Percentiles rank a stretch among this genome's conserved stretches.
Evolutionary conservation across 2,113 vertebrate genomes (phyloP).

Genomic region (Halcyon senegalensis): DNA sequence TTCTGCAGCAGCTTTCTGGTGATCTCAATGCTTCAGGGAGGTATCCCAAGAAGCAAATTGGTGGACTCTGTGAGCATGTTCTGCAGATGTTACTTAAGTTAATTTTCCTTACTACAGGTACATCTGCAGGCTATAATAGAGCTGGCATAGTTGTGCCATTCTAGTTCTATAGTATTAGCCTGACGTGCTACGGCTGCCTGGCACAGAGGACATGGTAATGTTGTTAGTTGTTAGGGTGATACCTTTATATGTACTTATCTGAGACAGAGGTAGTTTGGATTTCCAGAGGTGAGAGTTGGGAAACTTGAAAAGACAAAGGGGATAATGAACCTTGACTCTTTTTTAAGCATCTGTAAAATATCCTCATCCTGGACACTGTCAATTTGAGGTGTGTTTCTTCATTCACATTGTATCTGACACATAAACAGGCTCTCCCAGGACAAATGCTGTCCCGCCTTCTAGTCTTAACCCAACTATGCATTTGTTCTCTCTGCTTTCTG

Average conservation of each 20-base stretch:
- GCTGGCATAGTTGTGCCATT: not conserved
- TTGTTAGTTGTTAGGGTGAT: not conserved
- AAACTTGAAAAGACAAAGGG: not conserved
- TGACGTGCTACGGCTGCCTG: not conserved
- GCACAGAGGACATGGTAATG: not conserved
- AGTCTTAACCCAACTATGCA: not conserved
- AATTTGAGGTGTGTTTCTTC: not conserved
- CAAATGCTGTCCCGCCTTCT: not conserved
- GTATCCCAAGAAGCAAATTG: not conserved
- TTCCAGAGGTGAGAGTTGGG: not conserved
- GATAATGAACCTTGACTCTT: not conserved
- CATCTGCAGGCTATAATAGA: not conserved
- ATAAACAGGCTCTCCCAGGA: not conserved
- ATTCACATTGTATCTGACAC: not conserved
- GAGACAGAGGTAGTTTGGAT: not conserved
- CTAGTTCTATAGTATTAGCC: not conserved
- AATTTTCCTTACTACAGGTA: not conserved
- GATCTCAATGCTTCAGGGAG: not conserved
- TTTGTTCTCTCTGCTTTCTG: not conserved
- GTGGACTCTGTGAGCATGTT: not conserved
- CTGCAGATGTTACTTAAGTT: not conserved
- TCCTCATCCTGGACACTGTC: not conserved
- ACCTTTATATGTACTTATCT: not conserved
- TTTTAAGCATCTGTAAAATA: not conserved
- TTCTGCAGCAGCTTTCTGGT: not conserved